Evolutionary conservation across 2,113 vertebrate genomes (phyloP), one percentile per base, ranked within the genome.

Genomic region (Calypte anna): DNA sequence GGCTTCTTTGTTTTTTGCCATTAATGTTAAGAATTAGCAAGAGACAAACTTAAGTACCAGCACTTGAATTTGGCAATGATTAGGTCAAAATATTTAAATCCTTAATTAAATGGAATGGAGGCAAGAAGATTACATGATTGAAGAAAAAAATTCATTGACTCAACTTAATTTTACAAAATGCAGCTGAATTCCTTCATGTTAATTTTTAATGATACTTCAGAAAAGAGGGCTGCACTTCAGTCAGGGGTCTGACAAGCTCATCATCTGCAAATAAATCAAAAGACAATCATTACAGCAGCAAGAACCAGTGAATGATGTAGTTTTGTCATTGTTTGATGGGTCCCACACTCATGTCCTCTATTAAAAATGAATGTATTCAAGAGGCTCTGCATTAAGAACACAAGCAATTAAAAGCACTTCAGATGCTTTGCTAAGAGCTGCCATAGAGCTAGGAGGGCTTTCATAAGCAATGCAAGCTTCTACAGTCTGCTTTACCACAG

Each of bases 301-400:
- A 95, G 93, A 97, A 96, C 93, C 94, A 97, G 69, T 96, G 97
- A 97, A 96, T 97, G 94, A 95, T 96, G 93, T 98, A 98, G 97
- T 97, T 98, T 97, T 97, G 96, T 96, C 96, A 88, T 97, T 97
- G 94, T 98, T 97, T 95, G 97, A 97, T 98, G 96, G 97, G 97
- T 95, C 96, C 83, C 91, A 95, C 96, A 93, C 97, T 98, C 96
- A 96, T 97, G 96, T 96, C 93, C 93, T 97, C 97, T 98, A 97
- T 98, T 98, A 98, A 98, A 98, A 98, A 98, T 98, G 96, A 98
- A 98, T 98, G 96, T 94, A 94, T 98, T 98, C 96, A 96, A 98
- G 98, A 98, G 98, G 95, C 92, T 97, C 96, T 97, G 97, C 96
- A 96, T 98, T 97, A 97, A 97, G 97, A 98, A 98, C 96, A 97